Evolutionary conservation across 2,888 invertebrate genomes (phyloP).

Genomic region (Fragum whitleyi): DNA sequence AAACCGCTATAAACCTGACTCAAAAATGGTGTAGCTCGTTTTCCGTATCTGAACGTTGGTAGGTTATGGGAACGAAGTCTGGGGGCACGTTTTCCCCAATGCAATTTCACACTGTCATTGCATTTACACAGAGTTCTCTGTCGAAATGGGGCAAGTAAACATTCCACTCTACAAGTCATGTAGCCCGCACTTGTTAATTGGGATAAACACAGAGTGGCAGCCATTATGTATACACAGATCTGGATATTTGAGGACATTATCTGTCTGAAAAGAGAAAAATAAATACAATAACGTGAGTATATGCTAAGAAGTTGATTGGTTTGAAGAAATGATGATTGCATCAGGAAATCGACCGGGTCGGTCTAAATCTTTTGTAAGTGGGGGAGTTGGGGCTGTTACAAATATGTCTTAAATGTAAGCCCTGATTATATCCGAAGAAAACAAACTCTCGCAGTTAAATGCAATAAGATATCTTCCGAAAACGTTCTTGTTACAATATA

Average conservation of each 20-base stretch:
- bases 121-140: conserved; percentile 57
- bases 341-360: no score
- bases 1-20: conserved; percentile 28
- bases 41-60: conserved; percentile 58
- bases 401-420: no score
- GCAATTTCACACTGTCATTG: conserved; percentile 48
- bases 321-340: no score
- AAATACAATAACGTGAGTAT: no score
- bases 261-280: conserved; percentile 46
- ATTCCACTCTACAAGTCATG: conserved; percentile 62
- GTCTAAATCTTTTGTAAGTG: not conserved
- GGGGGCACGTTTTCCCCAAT: conserved; percentile 64
- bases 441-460: no score
- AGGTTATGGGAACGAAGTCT: conserved; percentile 37
- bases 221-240: conserved; percentile 48
- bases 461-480: no score
- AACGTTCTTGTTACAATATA: no score
- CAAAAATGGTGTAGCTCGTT: conserved; percentile 41
- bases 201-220: conserved; percentile 43
- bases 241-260: conserved; percentile 47
- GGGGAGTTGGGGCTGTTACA: no score
- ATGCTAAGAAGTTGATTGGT: no score
- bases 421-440: no score
- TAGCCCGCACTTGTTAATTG: conserved; percentile 38
- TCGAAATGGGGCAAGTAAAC: conserved; percentile 58